These are phyloP conservation scores for Drosophila parthenogenetica DNA, from an alignment of 2,888 invertebrate genomes.

Conservation along the genomic window DNA sequence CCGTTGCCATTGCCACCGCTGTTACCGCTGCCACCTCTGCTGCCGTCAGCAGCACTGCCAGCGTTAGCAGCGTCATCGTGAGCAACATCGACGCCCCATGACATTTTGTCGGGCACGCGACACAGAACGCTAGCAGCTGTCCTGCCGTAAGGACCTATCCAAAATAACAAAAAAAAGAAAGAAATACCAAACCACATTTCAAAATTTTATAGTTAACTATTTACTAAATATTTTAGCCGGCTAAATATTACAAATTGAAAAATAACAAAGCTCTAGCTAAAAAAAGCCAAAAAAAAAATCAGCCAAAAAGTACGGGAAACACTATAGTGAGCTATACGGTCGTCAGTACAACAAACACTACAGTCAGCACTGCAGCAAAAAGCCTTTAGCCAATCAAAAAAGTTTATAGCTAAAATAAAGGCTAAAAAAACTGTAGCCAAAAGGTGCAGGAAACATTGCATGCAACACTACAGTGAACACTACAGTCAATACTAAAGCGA, in stretches of 20 bases:
- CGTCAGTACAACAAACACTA: no score
- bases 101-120: slow-evolving; percentile 87
- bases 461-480: background rate
- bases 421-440: background rate
- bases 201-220: no score
- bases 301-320: background rate
- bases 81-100: slow-evolving; percentile 83
- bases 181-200: no score
- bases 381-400: no score
- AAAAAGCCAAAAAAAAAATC: background rate
- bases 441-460: background rate
- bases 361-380: no score
- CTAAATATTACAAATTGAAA: background rate
- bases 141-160: slow-evolving; percentile 86
- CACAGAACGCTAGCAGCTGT: slow-evolving; percentile 88
- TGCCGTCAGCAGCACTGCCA: slow-evolving; percentile 29
- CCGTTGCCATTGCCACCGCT: slow-evolving; percentile 67
- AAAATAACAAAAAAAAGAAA: slow-evolving; percentile 16
- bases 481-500: background rate
- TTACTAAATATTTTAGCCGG: slow-evolving; percentile 13
- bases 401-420: no score
- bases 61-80: slow-evolving; percentile 14
- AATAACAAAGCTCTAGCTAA: background rate
- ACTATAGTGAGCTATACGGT: background rate
- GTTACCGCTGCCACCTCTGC: background rate